Evolutionary conservation across 2,797 vertebrate species (phyloP).

Genomic region (Iguana delicatissima): DNA sequence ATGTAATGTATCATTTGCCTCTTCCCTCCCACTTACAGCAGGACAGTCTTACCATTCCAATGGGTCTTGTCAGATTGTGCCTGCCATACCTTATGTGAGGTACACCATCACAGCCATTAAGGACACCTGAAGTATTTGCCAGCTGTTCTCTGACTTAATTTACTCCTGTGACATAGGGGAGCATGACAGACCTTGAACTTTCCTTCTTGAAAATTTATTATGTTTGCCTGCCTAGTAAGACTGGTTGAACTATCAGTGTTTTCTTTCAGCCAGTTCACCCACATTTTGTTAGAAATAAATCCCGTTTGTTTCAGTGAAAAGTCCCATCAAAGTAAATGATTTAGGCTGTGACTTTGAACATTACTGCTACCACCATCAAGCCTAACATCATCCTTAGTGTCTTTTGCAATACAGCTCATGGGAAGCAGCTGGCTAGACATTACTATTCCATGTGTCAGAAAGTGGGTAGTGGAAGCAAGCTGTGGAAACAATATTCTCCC

Average conservation of each 20-base stretch:
- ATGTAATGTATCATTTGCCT: background rate
- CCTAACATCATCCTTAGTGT: background rate
- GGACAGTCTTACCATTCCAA: background rate
- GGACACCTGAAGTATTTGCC: background rate
- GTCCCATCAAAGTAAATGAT: background rate
- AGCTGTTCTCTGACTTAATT: background rate
- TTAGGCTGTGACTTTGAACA: background rate
- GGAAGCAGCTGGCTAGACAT: background rate
- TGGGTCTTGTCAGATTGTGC: background rate
- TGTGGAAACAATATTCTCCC: background rate
- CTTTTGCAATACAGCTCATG: background rate
- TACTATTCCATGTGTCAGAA: background rate
- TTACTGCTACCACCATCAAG: background rate
- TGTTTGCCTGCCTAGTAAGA: background rate
- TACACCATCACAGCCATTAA: constrained; percentile 14
- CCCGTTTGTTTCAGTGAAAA: background rate
- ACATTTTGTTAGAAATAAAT: constrained; percentile 1
- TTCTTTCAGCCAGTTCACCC: background rate
- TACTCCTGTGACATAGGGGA: background rate
- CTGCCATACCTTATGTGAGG: background rate
- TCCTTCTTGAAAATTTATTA: constrained; percentile 4
- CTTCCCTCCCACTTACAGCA: background rate
- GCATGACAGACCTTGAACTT: background rate
- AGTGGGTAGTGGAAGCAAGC: background rate
- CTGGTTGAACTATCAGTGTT: background rate